Evolutionary conservation across 2,113 vertebrate genomes (phyloP), one percentile per base, ranked within the genome.

Genomic region (Bostrychus sinensis): DNA sequence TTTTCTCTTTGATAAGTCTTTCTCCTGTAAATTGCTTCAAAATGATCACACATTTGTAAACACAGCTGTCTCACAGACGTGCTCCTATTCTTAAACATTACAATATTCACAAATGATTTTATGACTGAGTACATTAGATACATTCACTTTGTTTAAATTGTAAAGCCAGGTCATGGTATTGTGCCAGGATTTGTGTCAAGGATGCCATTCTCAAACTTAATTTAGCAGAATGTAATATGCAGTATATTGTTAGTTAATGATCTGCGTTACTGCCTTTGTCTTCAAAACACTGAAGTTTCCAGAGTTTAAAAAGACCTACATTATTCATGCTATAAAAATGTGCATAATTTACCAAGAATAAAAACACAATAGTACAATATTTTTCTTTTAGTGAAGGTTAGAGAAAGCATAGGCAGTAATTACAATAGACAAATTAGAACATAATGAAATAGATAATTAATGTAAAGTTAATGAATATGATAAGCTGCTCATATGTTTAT

Each of bases 241-340:
- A 14, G 22, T 48, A 48, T 12, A 48, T n/a, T n/a, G 22, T 48
- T 13, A 20, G 14, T 16, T 51, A 28, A 51, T 51, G 25, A 51
- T 28, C 45, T 48, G 22, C 23, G 9, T 10, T 12, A 5, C 45
- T 48, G 20, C 6, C n/a, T 51, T 26, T 51, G 23, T 51, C n/a
- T 51, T 30, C 14, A 8, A 30, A 10, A 32, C 30, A 32, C 5
- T 32, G 30, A 7, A 28, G 48, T 48, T 48, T 28, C 23, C 26
- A 30, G 48, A 51, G 7, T 39, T 14, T 7, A 8, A 28, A 51
- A 51, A 51, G 14, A 7, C 23, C 28, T 28, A 28, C 25, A 51
- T 51, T 28, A 51, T 51, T 51, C 48, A 51, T 28, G 9, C 14
- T 9, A 30, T 51, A 51, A 30, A 51, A 6, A 51, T 28, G 48